These are phyloP conservation scores for Clusia tigrina DNA, from an alignment of 2,888 invertebrate genomes.

Conservation along the genomic window DNA sequence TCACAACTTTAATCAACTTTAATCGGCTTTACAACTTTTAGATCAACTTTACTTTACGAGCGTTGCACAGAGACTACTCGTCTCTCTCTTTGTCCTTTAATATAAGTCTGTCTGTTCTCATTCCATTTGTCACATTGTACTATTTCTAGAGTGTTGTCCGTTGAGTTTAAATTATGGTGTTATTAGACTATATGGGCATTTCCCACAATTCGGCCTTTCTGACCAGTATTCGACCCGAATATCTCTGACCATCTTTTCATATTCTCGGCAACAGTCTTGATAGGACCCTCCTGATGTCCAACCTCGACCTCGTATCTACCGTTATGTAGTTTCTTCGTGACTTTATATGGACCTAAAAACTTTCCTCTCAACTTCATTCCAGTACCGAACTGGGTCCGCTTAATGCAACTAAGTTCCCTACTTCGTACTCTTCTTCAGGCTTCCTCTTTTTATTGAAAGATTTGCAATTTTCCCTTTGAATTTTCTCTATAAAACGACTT, in stretches of 20 bases:
- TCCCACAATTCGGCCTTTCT: no score
- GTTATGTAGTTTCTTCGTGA: not conserved
- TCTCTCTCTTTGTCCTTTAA: no score
- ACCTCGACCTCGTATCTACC: conserved; percentile 15
- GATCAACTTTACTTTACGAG: no score
- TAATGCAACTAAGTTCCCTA: conserved; percentile 23
- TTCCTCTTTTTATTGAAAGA: not conserved
- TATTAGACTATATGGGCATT: no score
- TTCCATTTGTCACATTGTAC: no score
- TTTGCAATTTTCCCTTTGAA: conserved; percentile 17
- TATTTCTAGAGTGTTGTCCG: no score
- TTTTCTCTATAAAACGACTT: conserved; percentile 14
- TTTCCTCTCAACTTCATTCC: conserved; percentile 13
- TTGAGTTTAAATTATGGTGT: no score
- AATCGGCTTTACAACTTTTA: no score
- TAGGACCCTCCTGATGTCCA: conserved; percentile 20
- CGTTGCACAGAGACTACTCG: no score
- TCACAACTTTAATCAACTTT: no score
- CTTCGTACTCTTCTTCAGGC: conserved; percentile 6
- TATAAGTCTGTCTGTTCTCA: no score
- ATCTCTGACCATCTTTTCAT: conserved; percentile 23
- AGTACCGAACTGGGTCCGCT: conserved; percentile 20
- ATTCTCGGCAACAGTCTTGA: conserved; percentile 14
- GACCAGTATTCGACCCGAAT: no score
- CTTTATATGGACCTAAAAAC: conserved; percentile 15